Evolutionary conservation across 2,113 vertebrate species (phyloP).

Genomic region (Carettochelys insculpta): DNA sequence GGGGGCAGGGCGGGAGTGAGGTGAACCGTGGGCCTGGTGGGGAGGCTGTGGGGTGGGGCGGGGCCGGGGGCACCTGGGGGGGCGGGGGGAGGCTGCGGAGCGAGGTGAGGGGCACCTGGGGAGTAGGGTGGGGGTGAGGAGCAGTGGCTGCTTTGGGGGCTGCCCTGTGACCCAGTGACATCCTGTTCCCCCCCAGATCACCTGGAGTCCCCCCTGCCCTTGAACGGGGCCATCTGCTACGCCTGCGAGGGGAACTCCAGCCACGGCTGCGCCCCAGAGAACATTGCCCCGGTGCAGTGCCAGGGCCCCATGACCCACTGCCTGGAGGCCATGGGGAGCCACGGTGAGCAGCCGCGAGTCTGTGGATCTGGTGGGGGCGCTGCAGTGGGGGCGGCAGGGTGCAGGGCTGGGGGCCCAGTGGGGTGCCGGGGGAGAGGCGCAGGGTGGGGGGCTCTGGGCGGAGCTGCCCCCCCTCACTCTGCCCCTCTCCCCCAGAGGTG

Average conservation of each 20-base stretch:
- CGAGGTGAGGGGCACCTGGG: not conserved
- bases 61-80: too few species aligned
- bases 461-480: not conserved
- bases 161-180: not conserved
- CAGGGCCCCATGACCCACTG: slow-evolving; percentile 8
- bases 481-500: not conserved
- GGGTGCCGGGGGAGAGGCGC: too few species aligned
- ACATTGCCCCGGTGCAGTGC: not conserved
- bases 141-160: not conserved
- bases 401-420: too few species aligned
- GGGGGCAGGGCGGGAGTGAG: too few species aligned
- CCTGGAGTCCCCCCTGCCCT: not conserved
- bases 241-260: not conserved
- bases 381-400: too few species aligned
- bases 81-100: not conserved
- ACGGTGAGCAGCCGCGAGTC: not conserved
- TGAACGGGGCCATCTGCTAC: not conserved
- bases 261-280: not conserved
- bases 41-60: too few species aligned
- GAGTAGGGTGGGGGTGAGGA: too few species aligned
- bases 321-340: not conserved
- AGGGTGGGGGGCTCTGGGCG: too few species aligned
- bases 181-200: not conserved
- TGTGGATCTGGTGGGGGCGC: too few species aligned
- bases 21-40: too few species aligned